These are phyloP conservation scores for Chlamydotis undulata DNA, from an alignment of 2,113 vertebrate genomes.

Conservation along the genomic window DNA sequence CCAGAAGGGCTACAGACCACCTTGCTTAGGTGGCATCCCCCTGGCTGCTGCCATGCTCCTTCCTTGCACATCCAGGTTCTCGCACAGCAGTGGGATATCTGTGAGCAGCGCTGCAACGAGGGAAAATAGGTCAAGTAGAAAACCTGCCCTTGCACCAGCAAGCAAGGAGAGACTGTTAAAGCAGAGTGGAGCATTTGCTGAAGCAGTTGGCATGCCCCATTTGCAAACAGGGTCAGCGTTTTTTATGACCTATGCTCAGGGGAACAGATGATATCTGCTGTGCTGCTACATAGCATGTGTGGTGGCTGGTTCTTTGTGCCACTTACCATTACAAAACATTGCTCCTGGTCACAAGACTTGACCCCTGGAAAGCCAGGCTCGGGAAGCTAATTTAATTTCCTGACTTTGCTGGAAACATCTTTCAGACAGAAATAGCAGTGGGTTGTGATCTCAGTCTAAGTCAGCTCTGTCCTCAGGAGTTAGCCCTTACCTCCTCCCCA, in stretches of 20 bases:
- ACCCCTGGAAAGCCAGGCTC: background rate
- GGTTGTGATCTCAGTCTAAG: background rate
- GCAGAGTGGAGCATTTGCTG: background rate
- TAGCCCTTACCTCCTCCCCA: background rate
- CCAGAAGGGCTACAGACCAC: background rate
- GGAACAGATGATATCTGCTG: background rate
- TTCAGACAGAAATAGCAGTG: background rate
- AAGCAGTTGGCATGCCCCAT: background rate
- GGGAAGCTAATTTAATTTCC: background rate
- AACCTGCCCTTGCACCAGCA: background rate
- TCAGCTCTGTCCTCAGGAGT: background rate
- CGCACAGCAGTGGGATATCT: background rate
- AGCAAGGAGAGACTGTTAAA: background rate
- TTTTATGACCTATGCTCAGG: accelerated
- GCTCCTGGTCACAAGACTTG: background rate
- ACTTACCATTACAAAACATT: background rate
- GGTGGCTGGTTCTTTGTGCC: background rate
- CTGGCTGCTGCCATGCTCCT: background rate
- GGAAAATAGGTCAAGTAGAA: slow-evolving; percentile 22
- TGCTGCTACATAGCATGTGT: accelerated
- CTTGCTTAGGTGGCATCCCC: background rate
- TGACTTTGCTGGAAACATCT: background rate
- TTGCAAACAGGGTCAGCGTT: background rate
- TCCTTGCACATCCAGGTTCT: background rate
- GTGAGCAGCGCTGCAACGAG: accelerated